Base-by-base conservation (phyloP, 2,888 invertebrate genomes). In the Cryptus armator region DNA sequence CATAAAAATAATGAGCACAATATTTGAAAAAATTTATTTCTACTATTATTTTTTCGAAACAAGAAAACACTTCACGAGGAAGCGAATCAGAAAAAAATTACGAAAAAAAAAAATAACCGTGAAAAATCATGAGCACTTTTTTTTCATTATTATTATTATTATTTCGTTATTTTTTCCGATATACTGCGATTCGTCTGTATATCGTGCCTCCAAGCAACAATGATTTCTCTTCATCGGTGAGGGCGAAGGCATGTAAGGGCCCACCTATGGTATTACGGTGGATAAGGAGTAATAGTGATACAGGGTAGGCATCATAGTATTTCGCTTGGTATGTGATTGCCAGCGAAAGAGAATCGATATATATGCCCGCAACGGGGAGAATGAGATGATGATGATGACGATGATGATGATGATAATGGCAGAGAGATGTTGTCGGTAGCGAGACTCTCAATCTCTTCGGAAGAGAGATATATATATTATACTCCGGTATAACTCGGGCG, bases 371-470 rank as follows among this genome's bases (percentile, higher is more conserved):
- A 16, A 9, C 6, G 9, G 19, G 16, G 53, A 46, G 53, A 59
- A 76, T 66, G 64, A 56, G 53, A 32, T 74, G 44, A 71, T 56
- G 37, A 71, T 53, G 37, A 71, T 44, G 44, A 24, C 12, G 12
- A 56, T 2, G 56, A 56, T 24, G 75, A 80, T 59, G 64, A 81
- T 83, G 83, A 84, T 81, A 78, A 81, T 78, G 64, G 75, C 79
- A 62, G 46, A 62, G 46, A 53, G 68, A 44, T 46, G 48, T 68
- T 24, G 29, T 75, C 64, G 66, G 43, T 68, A 53, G 74, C n/a
- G 3, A 84, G 82, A 64, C 79, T 82, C 84, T 84, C 86, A 81
- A 86, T 84, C 77, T 74, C 56, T 67, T 67, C 24, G 66, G 46
- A 4, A 62, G 9, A 37, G 5, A 37, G 5, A 37, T 5, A 37